phyloP scores from a whole-genome alignment of 2,113 vertebrate genomes.

The Catharus bicknelli region DNA sequence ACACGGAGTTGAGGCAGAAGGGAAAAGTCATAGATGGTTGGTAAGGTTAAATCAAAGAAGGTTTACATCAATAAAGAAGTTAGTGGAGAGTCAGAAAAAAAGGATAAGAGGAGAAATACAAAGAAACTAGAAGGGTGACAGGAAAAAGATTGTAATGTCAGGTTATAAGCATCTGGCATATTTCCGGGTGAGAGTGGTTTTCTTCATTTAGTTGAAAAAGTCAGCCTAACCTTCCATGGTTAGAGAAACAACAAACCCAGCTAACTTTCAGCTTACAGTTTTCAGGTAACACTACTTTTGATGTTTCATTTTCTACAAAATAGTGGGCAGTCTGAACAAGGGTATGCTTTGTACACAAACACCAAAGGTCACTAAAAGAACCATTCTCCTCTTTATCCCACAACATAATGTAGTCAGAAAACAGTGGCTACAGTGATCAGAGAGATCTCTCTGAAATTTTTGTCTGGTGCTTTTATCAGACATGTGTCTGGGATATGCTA shows the following conservation, averaged over 20 bases:
- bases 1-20: not conserved
- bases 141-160: not conserved
- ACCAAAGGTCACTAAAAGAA: not conserved
- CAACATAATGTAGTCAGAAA: not conserved
- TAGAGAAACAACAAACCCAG: not conserved
- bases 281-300: not conserved
- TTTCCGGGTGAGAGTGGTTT: not conserved
- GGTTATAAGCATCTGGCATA: not conserved
- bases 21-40: not conserved
- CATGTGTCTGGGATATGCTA: not conserved
- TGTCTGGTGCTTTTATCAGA: not conserved
- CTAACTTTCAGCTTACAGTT: not conserved
- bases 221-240: not conserved
- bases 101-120: not conserved
- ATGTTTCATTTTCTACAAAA: not conserved
- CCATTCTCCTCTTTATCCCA: not conserved
- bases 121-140: not conserved
- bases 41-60: not conserved
- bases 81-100: not conserved
- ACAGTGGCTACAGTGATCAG: not conserved
- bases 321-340: not conserved
- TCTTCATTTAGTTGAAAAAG: not conserved
- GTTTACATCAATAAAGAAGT: not conserved
- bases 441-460: not conserved
- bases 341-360: not conserved